These are phyloP conservation scores for Cyclargus thomasi DNA, from an alignment of 1,140 invertebrate genomes.

Conservation along the genomic window DNA sequence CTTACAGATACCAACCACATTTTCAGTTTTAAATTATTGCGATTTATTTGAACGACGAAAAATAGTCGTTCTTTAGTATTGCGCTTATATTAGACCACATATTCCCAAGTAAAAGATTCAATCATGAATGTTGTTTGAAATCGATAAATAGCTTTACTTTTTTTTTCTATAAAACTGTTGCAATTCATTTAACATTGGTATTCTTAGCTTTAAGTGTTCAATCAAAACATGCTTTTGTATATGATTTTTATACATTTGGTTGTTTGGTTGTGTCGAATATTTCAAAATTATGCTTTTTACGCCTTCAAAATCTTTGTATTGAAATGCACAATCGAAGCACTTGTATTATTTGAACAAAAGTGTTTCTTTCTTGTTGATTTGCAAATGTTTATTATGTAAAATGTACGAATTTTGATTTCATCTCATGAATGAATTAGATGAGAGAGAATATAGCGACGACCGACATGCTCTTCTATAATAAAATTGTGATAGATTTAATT, in stretches of 20 bases:
- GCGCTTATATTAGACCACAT: conserved; percentile 43
- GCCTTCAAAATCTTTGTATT: conserved; percentile 15
- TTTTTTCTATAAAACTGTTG: neutral
- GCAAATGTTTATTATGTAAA: neutral
- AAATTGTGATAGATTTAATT: neutral
- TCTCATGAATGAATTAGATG: neutral
- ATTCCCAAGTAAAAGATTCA: conserved; percentile 42
- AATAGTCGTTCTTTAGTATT: neutral
- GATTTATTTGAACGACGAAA: neutral
- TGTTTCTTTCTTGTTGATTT: conserved; percentile 2
- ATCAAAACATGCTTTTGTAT: conserved; percentile 1
- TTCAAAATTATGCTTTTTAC: neutral
- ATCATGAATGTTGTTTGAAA: conserved; percentile 3
- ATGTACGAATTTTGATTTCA: neutral
- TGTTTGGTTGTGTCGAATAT: neutral
- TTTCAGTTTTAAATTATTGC: no score
- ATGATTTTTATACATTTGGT: neutral
- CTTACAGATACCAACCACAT: no score
- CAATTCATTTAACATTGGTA: conserved; percentile 8
- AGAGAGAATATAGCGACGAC: neutral
- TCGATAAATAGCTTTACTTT: conserved; percentile 5
- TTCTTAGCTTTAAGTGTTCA: neutral
- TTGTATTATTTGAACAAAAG: conserved; percentile 4
- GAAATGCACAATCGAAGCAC: conserved; percentile 14
- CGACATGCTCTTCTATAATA: neutral